phyloP scores from a whole-genome alignment of 2,888 invertebrate species.

The Dromius quadrimaculatus region DNA sequence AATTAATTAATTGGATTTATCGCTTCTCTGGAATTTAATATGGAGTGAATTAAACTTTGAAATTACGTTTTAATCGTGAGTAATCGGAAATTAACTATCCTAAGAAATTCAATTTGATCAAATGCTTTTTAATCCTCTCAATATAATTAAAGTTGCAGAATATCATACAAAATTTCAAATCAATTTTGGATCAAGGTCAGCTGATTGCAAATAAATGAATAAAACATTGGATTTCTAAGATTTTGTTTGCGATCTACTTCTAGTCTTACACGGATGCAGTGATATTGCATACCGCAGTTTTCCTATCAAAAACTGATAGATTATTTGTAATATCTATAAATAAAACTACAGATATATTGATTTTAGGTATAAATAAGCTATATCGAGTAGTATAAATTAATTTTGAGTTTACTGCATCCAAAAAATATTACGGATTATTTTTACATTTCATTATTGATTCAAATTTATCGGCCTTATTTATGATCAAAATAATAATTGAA shows the following conservation, averaged over 20 bases:
- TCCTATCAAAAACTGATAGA: no score
- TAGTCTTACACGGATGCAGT: not conserved
- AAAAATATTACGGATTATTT: no score
- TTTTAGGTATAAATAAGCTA: not conserved
- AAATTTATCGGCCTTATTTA: no score
- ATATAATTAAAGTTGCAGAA: slow-evolving; percentile 44
- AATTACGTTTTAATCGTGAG: slow-evolving; percentile 45
- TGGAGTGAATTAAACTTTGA: slow-evolving; percentile 27
- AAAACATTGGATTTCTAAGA: slow-evolving; percentile 14
- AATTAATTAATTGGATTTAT: slow-evolving; percentile 1
- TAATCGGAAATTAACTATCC: slow-evolving; percentile 44
- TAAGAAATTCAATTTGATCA: slow-evolving; percentile 49
- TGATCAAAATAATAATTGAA: slow-evolving; percentile 4
- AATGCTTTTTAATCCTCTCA: slow-evolving; percentile 13
- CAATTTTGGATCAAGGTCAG: slow-evolving; percentile 37
- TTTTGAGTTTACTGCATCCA: not conserved
- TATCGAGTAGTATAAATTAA: not conserved
- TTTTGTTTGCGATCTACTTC: not conserved
- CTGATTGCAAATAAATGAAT: slow-evolving; percentile 2
- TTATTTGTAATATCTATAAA: no score
- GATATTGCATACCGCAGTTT: no score
- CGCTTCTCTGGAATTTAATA: slow-evolving; percentile 16
- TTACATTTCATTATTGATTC: no score
- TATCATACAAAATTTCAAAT: slow-evolving; percentile 33
- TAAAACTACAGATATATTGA: no score